Base-by-base conservation (phyloP, 2,113 vertebrate genomes). In the Tinamus guttatus region DNA sequence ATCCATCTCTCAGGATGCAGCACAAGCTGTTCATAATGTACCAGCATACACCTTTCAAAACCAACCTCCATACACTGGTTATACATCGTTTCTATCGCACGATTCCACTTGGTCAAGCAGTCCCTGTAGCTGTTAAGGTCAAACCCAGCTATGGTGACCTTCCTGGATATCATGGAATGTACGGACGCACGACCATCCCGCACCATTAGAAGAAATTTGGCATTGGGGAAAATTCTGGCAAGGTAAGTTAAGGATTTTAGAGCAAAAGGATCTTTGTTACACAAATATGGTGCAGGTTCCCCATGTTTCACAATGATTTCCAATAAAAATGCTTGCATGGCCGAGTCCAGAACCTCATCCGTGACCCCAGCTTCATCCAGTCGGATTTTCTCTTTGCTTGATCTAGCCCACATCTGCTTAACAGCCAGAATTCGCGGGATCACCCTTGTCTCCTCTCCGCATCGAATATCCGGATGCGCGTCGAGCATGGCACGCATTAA, bases 321-420 rank as follows among this genome's bases (percentile, higher is more conserved):
- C 95, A 99, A 71, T 34, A 99, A 92, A 80, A 99, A 99, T 1
- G 99, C 99, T 97, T 98, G 99, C 99, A 99, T 99, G 95, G 99
- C 99, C 0, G 99, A 99, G 47, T 99, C 99, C 92, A 99, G 94
- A 85, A 99, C 99, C 94, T 99, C 99, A 5, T 99, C 99, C 0
- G 99, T 99, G 41, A 99, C 99, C 0, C 99, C 99, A 0, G 99
- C 99, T 95, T 99, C 99, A 2, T 99, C 99, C 95, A 99, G 97
- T 2, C 99, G 98, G 97, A 99, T 99, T 91, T 99, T 99, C 97
- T 99, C 99, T 79, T 99, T 98, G 74, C 99, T 99, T 0, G 99
- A 99, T 19, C 99, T 98, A 24, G 99, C 99, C 99, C 99, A 99
- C 99, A 99, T 99, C 98, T 99, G 99, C 87, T 99, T 99, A 83